These are phyloP conservation scores for Pteromalus puparum DNA, from an alignment of 1,140 invertebrate species.

Conservation along the genomic window DNA sequence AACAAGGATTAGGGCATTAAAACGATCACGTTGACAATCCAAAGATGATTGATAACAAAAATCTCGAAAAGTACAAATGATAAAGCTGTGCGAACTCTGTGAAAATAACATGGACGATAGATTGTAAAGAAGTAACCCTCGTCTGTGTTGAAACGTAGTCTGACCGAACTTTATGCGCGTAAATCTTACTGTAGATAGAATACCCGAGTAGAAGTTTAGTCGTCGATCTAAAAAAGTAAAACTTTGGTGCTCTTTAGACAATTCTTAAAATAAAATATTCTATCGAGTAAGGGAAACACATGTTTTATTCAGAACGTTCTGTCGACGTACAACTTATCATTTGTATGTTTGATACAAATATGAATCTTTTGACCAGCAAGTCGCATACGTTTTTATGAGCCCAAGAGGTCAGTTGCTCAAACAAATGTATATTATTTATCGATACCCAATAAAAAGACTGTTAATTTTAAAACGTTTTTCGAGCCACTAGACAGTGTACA, in stretches of 20 bases:
- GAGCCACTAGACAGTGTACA: too few relatives aligned
- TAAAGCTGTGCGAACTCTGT: slow-evolving; percentile 1
- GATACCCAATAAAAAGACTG: background rate
- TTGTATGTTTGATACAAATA: background rate
- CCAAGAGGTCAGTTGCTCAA: too few relatives aligned
- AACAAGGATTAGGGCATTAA: background rate
- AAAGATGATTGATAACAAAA: background rate
- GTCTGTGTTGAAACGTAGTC: slow-evolving; percentile 34
- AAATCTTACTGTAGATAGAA: slow-evolving; percentile 50
- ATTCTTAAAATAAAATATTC: slow-evolving; percentile 53
- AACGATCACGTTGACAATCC: background rate
- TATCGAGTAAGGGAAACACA: slow-evolving; percentile 22
- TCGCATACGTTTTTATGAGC: too few relatives aligned
- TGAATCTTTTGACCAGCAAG: background rate
- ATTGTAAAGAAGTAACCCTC: slow-evolving; percentile 38
- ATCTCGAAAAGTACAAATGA: slow-evolving; percentile 41
- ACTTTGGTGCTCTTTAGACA: slow-evolving; percentile 70
- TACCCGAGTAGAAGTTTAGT: slow-evolving; percentile 48
- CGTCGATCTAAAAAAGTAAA: slow-evolving; percentile 45
- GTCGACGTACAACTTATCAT: background rate
- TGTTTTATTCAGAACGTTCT: slow-evolving; percentile 40
- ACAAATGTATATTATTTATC: background rate
- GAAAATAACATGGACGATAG: slow-evolving; percentile 3
- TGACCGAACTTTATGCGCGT: slow-evolving; percentile 43
- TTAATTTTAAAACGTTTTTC: background rate